Evolutionary conservation across 2,888 invertebrate species (phyloP).

Genomic region (Napeogenes sylphis): DNA sequence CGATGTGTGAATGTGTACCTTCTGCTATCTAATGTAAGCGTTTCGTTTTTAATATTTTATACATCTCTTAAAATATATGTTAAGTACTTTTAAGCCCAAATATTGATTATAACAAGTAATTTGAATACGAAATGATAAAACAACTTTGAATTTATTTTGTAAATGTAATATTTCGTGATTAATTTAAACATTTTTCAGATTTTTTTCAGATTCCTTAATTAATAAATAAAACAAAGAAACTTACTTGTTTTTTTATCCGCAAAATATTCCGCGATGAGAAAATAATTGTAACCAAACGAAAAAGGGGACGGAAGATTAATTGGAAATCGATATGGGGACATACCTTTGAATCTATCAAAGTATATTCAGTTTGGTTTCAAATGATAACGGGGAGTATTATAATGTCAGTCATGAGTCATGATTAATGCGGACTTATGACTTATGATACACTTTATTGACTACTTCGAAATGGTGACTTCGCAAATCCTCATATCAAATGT

Average conservation of each 20-base stretch:
- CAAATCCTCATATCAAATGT: conserved; percentile 40
- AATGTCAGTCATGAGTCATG: conserved; percentile 64
- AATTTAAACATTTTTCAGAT: too few species aligned
- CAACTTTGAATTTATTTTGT: too few species aligned
- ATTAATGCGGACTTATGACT: conserved; percentile 67
- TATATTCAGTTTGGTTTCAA: conserved; percentile 65
- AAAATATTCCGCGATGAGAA: conserved; percentile 22
- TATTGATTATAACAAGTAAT: too few species aligned
- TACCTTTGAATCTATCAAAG: conserved; percentile 67
- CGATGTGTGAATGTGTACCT: conserved; percentile 4
- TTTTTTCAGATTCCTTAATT: neutral
- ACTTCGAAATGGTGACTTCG: conserved; percentile 46
- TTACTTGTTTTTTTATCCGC: neutral
- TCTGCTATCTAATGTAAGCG: conserved; percentile 2
- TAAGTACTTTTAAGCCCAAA: too few species aligned
- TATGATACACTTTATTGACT: conserved; percentile 63
- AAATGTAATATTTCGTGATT: too few species aligned
- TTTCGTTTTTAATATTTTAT: conserved; percentile 3
- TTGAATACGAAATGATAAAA: too few species aligned
- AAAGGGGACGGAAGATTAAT: conserved; percentile 72
- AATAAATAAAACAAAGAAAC: neutral
- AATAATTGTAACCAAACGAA: conserved; percentile 61
- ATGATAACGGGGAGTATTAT: conserved; percentile 65
- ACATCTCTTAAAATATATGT: neutral
- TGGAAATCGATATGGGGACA: conserved; percentile 63